Percentiles rank a stretch among this genome's conserved stretches.
Evolutionary conservation across 2,888 invertebrate species (phyloP).

Genomic region (Dolomedes plantarius): DNA sequence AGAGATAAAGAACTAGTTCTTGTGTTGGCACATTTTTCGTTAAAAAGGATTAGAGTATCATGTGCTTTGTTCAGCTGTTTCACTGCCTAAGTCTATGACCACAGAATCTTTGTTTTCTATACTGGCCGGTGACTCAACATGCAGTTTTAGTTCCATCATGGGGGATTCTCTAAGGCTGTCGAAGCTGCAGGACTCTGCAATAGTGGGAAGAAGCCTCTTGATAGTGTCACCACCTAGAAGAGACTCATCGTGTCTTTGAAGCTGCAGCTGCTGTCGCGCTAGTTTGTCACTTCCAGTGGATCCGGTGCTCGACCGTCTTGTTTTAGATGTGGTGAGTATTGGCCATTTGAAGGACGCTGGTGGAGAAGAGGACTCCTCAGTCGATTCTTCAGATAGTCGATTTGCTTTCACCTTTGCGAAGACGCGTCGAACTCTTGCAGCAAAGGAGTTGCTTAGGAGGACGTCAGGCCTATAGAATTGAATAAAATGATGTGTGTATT

Average conservation of each 20-base stretch:
- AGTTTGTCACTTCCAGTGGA: conserved; percentile 35
- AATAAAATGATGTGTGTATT: background rate
- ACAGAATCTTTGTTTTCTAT: conserved; percentile 5
- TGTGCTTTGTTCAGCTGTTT: background rate
- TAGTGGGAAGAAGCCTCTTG: conserved; percentile 50
- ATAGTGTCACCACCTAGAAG: background rate
- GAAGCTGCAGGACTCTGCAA: conserved; percentile 58
- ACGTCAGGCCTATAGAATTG: conserved; percentile 45
- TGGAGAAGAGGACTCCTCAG: conserved; percentile 3
- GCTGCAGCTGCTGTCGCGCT: conserved; percentile 9
- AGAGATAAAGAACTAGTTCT: too few relatives aligned
- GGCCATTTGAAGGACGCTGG: conserved; percentile 48
- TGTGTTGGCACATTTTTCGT: too few relatives aligned
- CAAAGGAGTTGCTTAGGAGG: conserved; percentile 49
- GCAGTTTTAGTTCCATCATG: background rate
- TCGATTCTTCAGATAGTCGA: conserved; percentile 28
- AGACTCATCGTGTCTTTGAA: background rate
- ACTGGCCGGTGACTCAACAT: background rate
- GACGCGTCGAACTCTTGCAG: conserved; percentile 55
- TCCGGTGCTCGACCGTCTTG: conserved; percentile 44
- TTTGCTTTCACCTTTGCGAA: conserved; percentile 58
- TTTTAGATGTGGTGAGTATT: background rate
- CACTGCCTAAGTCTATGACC: conserved; percentile 33
- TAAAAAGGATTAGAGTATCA: too few relatives aligned
- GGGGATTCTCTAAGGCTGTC: conserved; percentile 62